Percentiles rank a stretch among this genome's conserved stretches.
phyloP scores from a whole-genome alignment of 2,888 invertebrate species.

The Romanomermis culicivorax region DNA sequence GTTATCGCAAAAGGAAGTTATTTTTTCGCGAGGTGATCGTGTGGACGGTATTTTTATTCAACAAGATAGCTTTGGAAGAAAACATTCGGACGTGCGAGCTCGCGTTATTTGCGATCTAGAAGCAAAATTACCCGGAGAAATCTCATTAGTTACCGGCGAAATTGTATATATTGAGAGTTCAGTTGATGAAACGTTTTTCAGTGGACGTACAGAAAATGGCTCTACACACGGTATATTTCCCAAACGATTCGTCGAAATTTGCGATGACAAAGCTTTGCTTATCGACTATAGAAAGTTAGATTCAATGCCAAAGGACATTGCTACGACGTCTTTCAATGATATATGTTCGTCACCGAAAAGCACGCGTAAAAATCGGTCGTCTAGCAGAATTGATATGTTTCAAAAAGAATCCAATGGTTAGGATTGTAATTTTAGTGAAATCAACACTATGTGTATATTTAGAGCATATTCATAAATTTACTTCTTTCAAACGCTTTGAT shows the following conservation, averaged over 20 bases:
- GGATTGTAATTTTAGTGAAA: too few relatives aligned
- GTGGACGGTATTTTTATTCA: too few relatives aligned
- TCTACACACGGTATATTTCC: conserved; percentile 36
- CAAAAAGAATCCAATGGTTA: too few relatives aligned
- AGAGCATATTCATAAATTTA: too few relatives aligned
- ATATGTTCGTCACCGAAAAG: too few relatives aligned
- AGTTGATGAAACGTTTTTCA: conserved; percentile 36
- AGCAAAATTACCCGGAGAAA: conserved; percentile 39
- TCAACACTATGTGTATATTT: too few relatives aligned
- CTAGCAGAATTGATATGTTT: too few relatives aligned
- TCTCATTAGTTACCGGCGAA: conserved; percentile 37
- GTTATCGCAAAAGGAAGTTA: background rate
- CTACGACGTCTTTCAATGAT: too few relatives aligned
- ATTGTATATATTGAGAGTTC: conserved; percentile 36
- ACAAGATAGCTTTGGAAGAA: too few relatives aligned
- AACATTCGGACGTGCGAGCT: background rate
- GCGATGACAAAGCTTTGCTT: conserved; percentile 24
- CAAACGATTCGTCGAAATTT: conserved; percentile 35
- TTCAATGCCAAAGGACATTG: too few relatives aligned
- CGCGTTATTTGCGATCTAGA: conserved; percentile 34
- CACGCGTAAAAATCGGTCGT: too few relatives aligned
- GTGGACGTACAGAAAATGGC: conserved; percentile 31
- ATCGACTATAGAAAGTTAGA: conserved; percentile 8
- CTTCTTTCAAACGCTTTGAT: too few relatives aligned
- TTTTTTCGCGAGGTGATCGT: background rate